Percentiles rank a stretch among this genome's conserved stretches.
These are phyloP conservation scores for Todiramphus chloris DNA, from an alignment of 2,113 vertebrate species.

Conservation along the genomic window DNA sequence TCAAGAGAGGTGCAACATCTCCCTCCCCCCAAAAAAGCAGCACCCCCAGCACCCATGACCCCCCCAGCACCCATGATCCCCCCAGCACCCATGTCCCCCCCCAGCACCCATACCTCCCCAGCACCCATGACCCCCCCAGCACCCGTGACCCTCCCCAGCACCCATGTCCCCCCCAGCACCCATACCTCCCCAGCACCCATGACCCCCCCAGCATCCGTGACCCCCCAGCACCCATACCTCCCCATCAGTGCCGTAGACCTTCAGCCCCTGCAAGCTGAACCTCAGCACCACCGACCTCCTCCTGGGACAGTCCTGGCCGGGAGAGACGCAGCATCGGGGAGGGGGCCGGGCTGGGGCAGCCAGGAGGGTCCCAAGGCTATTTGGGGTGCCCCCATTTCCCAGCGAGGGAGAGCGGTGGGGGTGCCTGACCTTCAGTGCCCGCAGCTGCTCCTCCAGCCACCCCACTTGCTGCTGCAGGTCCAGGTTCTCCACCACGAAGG, in stretches of 20 bases:
- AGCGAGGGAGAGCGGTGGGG: fast-evolving
- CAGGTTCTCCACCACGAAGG: conserved; percentile 85
- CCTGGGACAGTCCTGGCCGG: conserved; percentile 76
- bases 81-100: conserved; percentile 70
- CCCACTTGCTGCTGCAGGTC: conserved; percentile 81
- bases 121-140: too few relatives aligned
- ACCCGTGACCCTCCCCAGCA: too few relatives aligned
- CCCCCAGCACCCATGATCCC: background rate
- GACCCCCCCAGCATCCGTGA: too few relatives aligned
- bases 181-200: too few relatives aligned
- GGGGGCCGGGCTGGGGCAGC: too few relatives aligned
- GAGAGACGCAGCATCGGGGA: background rate
- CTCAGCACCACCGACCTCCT: conserved; percentile 76
- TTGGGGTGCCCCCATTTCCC: background rate
- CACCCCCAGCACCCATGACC: too few relatives aligned
- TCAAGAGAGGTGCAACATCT: background rate
- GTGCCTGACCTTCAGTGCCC: conserved; percentile 78
- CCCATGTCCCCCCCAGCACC: too few relatives aligned
- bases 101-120: too few relatives aligned
- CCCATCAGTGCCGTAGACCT: too few relatives aligned
- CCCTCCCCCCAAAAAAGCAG: background rate
- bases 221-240: background rate
- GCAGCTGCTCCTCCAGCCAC: conserved; percentile 82
- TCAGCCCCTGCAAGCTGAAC: background rate
- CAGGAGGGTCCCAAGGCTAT: background rate